Base-by-base conservation (phyloP, 2,113 vertebrate genomes). In the Sorex araneus region DNA sequence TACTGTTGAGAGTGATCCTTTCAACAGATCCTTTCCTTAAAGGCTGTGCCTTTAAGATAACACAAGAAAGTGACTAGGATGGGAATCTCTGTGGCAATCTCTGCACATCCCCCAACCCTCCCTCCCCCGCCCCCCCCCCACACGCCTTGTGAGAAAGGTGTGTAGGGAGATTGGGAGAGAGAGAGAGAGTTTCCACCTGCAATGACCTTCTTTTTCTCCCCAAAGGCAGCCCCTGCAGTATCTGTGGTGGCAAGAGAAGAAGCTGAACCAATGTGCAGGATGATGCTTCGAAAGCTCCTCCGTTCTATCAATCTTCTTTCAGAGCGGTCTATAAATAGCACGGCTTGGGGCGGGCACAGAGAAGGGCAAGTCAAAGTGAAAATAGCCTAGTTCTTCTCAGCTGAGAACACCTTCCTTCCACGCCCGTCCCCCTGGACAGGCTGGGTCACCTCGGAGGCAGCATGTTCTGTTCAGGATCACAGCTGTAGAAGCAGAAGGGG, bases 341-440 rank as follows among this genome's bases (percentile, higher is more conserved):
- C 57, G 70, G 15, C 70, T 90, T 78, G 3, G 79, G 13, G 43
- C 73, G 30, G 45, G 64, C 30, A 57, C 71, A 32, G 74, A 91
- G 77, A 89, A 92, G 91, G 80, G 76, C 67, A 30, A 95, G 91
- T 95, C 94, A 95, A 66, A 96, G 81, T 87, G 94, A 96, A 89
- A 97, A 57, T 21, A 73, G 60, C 32, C 77, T 19, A 67, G 64
- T 83, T 96, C 93, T 86, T 66, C 74, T 92, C 15, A 57, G 81
- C 84, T 82, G 36, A 89, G 66, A 84, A 84, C n/a, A 74, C 45
- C 69, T 43, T 0, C 34, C 81, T 69, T 71, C 54, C 45, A 79
- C 70, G 87, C 81, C 94, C 89, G 93, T 60, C 60, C 18, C 18
- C 12, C 23, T 9, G n/a, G 28, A 43, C n/a, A 67, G 69, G 71